A percentile compares a stretch with the other conserved stretches of the same genome.
phyloP scores from a whole-genome alignment of 2,888 invertebrate species.

The Limenitis camilla region DNA sequence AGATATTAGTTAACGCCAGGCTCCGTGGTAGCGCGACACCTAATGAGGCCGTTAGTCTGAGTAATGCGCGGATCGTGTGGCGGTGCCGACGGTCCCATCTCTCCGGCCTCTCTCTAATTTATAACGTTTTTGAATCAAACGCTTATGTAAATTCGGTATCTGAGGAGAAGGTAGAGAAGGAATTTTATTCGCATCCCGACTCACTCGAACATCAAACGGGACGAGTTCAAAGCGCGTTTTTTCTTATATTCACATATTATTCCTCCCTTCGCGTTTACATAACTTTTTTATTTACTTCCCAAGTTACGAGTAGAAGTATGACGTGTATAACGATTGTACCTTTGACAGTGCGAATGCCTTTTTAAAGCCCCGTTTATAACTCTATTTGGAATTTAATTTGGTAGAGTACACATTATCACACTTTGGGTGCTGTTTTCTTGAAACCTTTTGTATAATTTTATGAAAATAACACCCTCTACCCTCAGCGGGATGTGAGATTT shows the following conservation, averaged over 20 bases:
- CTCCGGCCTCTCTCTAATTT: slow-evolving; percentile 40
- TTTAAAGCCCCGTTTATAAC: slow-evolving; percentile 5
- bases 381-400: slow-evolving; percentile 3
- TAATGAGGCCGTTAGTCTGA: slow-evolving; percentile 54
- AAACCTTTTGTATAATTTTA: no score
- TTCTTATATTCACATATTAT: slow-evolving; percentile 53
- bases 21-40: slow-evolving; percentile 30
- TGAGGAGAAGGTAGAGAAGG: slow-evolving; percentile 35
- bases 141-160: slow-evolving; percentile 46
- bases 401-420: no score
- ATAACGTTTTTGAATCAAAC: slow-evolving; percentile 45
- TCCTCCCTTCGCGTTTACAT: slow-evolving; percentile 39
- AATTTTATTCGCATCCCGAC: slow-evolving; percentile 39
- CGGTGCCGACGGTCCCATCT: slow-evolving; percentile 14
- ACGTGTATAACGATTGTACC: slow-evolving; percentile 25
- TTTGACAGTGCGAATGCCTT: slow-evolving; percentile 1
- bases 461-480: no score
- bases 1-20: slow-evolving; percentile 53
- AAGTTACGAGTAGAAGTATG: slow-evolving; percentile 22
- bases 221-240: slow-evolving; percentile 45
- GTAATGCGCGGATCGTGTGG: slow-evolving; percentile 43
- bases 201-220: slow-evolving; percentile 56
- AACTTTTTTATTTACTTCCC: slow-evolving; percentile 41
- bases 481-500: no score
- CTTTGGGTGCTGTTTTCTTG: no score